These are phyloP conservation scores for Hypothenemus hampei DNA, from an alignment of 1,140 invertebrate species.

Conservation along the genomic window DNA sequence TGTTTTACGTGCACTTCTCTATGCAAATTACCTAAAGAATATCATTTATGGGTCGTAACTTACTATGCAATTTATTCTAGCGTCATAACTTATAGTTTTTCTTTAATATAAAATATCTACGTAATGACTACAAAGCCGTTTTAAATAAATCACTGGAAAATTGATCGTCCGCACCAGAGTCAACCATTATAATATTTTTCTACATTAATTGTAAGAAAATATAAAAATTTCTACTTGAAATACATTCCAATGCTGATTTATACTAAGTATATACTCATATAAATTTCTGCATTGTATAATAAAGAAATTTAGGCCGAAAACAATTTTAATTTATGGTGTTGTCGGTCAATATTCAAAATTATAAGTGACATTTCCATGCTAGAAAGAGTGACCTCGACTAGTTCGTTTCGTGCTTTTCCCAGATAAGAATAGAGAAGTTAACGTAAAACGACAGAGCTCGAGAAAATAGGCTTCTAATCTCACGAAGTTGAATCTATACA, in stretches of 20 bases:
- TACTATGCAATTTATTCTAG: slow-evolving; percentile 4
- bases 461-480: slow-evolving; percentile 27
- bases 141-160: slow-evolving; percentile 21
- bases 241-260: too few relatives aligned
- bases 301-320: too few relatives aligned
- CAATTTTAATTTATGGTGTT: too few relatives aligned
- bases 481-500: slow-evolving; percentile 27
- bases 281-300: too few relatives aligned
- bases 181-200: too few relatives aligned
- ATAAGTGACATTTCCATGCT: slow-evolving; percentile 26
- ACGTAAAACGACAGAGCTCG: slow-evolving; percentile 25
- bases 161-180: background rate
- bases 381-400: slow-evolving; percentile 24
- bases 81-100: slow-evolving; percentile 19
- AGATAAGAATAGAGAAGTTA: slow-evolving; percentile 28
- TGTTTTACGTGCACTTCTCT: too few relatives aligned
- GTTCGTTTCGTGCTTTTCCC: slow-evolving; percentile 26
- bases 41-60: background rate
- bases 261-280: too few relatives aligned
- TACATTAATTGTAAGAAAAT: too few relatives aligned
- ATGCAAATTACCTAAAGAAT: background rate
- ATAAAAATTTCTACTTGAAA: too few relatives aligned
- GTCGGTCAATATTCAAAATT: slow-evolving; percentile 6
- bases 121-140: slow-evolving; percentile 11
- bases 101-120: slow-evolving; percentile 16